Conservation (phyloP, 2,797 vertebrate genomes). For the Paratrypauchen microcephalus region DNA sequence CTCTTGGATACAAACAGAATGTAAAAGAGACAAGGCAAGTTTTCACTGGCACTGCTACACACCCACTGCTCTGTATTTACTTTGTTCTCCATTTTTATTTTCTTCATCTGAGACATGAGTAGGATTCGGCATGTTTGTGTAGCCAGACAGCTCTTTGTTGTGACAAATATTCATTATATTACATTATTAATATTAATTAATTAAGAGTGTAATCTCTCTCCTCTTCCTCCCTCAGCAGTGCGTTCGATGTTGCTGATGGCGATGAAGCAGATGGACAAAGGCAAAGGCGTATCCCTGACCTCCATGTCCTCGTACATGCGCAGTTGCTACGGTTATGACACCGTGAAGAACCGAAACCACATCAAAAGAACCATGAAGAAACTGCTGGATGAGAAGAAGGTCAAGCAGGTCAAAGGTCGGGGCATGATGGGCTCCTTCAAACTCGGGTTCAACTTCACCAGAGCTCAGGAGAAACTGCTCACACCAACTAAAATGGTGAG, state of each 20-base stretch:
- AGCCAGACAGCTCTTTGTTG: too few species aligned
- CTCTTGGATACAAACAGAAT: too few species aligned
- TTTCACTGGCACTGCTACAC: too few species aligned
- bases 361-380: slow-evolving; percentile 88
- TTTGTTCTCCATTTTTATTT: too few species aligned
- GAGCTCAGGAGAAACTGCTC: slow-evolving; percentile 76
- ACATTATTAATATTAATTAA: too few species aligned
- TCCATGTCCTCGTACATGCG: slow-evolving; percentile 92
- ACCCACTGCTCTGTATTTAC: too few species aligned
- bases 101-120: too few species aligned
- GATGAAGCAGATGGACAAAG: slow-evolving; percentile 89
- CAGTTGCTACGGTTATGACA: slow-evolving; percentile 86
- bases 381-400: slow-evolving; percentile 86
- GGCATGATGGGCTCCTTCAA: slow-evolving; percentile 94
- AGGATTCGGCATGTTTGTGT: too few species aligned
- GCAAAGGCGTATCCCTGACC: slow-evolving; percentile 90
- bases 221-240: slow-evolving; percentile 78
- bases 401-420: slow-evolving; percentile 92
- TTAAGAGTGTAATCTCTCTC: too few species aligned
- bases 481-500: slow-evolving; percentile 81
- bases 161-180: too few species aligned
- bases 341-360: slow-evolving; percentile 87
- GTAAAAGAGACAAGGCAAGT: too few species aligned
- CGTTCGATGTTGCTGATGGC: slow-evolving; percentile 92
- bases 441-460: slow-evolving; percentile 93